Conservation (phyloP, 2,888 invertebrate species). For the Chironomus riparius region DNA sequence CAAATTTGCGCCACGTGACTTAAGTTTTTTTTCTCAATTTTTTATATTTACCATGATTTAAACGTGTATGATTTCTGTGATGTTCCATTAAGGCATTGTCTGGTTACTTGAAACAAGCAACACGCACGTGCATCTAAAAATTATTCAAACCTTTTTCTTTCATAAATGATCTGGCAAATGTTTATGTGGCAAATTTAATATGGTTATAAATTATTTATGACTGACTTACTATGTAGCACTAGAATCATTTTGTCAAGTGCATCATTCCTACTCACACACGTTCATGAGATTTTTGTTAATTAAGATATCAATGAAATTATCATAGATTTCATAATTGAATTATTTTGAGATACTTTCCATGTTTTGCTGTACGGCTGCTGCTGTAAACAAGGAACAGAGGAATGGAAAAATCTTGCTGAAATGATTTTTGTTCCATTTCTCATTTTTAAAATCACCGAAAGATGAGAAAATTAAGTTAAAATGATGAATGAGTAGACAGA, state of each 20-base stretch:
- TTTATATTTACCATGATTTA: slow-evolving; percentile 14
- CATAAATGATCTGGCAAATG: slow-evolving; percentile 23
- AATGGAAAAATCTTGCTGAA: neutral
- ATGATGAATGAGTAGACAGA: slow-evolving; percentile 17
- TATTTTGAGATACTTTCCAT: neutral
- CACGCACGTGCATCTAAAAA: slow-evolving; percentile 13
- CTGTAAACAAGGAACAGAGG: neutral
- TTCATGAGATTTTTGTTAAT: neutral
- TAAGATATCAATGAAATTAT: neutral
- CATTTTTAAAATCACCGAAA: neutral
- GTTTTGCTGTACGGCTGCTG: too few species aligned
- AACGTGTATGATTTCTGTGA: neutral
- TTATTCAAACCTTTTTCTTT: neutral
- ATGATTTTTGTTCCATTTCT: neutral
- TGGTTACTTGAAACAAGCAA: neutral
- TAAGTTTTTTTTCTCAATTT: neutral
- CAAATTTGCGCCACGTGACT: slow-evolving; percentile 24
- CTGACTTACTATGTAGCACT: neutral
- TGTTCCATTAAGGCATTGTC: neutral
- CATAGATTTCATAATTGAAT: neutral
- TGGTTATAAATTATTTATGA: slow-evolving; percentile 21
- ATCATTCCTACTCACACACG: neutral
- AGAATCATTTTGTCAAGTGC: neutral
- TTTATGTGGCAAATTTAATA: slow-evolving; percentile 25
- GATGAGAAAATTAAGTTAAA: slow-evolving; percentile 5